Conservation (phyloP, 2,113 vertebrate species). For the Indri indri region DNA sequence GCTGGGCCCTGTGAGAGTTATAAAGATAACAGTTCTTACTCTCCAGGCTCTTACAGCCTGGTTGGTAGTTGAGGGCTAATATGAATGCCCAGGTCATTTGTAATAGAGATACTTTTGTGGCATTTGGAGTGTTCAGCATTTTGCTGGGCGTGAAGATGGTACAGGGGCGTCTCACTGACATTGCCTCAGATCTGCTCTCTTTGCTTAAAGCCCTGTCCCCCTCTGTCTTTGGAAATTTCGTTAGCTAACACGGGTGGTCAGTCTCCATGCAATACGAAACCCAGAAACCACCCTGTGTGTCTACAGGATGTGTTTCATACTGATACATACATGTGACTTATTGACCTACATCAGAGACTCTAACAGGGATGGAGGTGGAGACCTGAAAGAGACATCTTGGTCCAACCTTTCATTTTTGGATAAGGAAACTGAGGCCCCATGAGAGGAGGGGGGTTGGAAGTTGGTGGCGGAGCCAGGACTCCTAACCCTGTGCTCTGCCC, state of each 20-base stretch:
- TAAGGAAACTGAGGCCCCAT: neutral
- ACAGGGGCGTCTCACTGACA: neutral
- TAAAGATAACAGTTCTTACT: neutral
- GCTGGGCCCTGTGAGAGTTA: neutral
- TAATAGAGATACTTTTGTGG: neutral
- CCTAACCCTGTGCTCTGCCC: neutral
- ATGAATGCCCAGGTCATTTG: neutral
- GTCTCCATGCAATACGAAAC: neutral
- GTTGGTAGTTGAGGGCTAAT: neutral
- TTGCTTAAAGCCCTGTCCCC: neutral
- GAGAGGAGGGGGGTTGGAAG: neutral
- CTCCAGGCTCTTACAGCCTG: neutral
- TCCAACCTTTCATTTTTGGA: neutral
- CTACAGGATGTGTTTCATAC: neutral
- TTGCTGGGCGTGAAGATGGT: neutral
- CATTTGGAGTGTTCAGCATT: neutral
- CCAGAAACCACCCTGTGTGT: neutral
- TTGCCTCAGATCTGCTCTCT: neutral
- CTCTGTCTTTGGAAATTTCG: neutral
- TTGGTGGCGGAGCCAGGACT: neutral
- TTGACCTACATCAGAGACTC: neutral
- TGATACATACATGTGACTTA: neutral
- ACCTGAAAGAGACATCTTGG: neutral
- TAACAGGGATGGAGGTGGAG: neutral
- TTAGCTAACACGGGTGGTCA: neutral